Evolutionary conservation across 2,797 vertebrate genomes (phyloP), one percentile per base, ranked within the genome.

Genomic region (Eutrigla gurnardus): DNA sequence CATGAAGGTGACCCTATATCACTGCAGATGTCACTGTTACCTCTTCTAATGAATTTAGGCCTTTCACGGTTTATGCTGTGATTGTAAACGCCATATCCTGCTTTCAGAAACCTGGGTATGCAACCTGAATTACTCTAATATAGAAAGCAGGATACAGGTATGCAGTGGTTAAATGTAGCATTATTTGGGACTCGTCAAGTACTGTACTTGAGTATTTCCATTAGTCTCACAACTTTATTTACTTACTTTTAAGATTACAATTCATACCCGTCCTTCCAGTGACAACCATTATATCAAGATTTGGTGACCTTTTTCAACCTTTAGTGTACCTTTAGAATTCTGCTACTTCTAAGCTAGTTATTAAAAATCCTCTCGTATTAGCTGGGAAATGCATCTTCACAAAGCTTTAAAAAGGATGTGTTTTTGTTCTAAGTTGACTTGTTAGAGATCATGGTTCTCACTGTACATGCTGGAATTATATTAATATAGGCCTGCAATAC

Each of bases 1-100:
- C 14, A 14, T 64, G 18, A n/a, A 46, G 54, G 13, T 42, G 15
- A 60, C 39, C 32, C 18, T 59, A 18, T 13, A 70, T 82, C 83
- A 85, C 91, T 91, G 84, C 84, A 92, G 92, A 87, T 88, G 92
- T 93, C 92, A 91, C 89, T 93, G 88, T 93, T 93, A 82, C 50
- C 5, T 80, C 61, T 52, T 49, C 36, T 71, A n/a, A 15, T 55
- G n/a, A 50, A 12, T 55, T 18, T 25, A 5, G 12, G 9, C 25
- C 9, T 59, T 6, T 49, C 10, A 17, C 5, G 32, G 9, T 46
- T 46, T 43, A 42, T 37, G 2, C 18, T 36, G 61, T 2, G 17
- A 5, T n/a, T 49, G 15, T 49, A 63, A 49, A 49, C 10, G 12
- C 49, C 45, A 17, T 0, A 45, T 60, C 18, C 18, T 9, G 11